Percentiles rank a stretch among this genome's conserved stretches.
Conservation (phyloP, 2,113 vertebrate species). For the Crotalus helleri region DNA sequence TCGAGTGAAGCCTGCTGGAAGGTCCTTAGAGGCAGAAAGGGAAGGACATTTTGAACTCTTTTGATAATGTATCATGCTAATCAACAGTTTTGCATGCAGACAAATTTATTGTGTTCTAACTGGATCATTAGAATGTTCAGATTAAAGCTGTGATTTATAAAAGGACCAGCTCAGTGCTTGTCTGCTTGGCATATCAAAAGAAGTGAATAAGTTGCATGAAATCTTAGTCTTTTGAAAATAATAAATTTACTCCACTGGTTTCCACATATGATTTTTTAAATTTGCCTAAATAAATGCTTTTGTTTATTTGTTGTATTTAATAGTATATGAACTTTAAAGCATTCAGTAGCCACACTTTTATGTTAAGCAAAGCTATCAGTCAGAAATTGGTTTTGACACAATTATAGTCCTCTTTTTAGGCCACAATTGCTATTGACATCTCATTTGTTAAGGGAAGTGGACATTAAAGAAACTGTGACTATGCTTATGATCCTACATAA, state of each 20-base stretch:
- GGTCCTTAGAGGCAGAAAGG: neutral
- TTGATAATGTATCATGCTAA: neutral
- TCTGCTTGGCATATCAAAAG: neutral
- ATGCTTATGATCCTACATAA: neutral
- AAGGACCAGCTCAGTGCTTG: neutral
- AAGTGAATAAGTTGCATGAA: neutral
- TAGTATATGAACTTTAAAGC: constrained; percentile 23
- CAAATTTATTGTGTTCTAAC: neutral
- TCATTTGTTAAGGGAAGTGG: neutral
- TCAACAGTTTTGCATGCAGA: neutral
- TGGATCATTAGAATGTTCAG: neutral
- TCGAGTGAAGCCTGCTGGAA: neutral
- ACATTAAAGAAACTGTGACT: neutral
- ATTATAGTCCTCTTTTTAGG: neutral
- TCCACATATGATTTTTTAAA: constrained; percentile 48
- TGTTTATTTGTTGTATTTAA: constrained; percentile 42
- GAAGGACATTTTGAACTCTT: neutral
- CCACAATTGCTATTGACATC: neutral
- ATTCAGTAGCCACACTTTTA: neutral
- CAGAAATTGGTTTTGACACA: constrained; percentile 58
- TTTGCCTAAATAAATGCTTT: constrained; percentile 42
- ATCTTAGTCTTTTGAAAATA: neutral
- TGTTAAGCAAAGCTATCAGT: constrained; percentile 60
- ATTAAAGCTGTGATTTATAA: neutral
- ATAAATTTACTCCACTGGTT: neutral